These are phyloP conservation scores for Cryptoleucopteryx plumbea DNA, from an alignment of 2,113 vertebrate species.

Conservation along the genomic window DNA sequence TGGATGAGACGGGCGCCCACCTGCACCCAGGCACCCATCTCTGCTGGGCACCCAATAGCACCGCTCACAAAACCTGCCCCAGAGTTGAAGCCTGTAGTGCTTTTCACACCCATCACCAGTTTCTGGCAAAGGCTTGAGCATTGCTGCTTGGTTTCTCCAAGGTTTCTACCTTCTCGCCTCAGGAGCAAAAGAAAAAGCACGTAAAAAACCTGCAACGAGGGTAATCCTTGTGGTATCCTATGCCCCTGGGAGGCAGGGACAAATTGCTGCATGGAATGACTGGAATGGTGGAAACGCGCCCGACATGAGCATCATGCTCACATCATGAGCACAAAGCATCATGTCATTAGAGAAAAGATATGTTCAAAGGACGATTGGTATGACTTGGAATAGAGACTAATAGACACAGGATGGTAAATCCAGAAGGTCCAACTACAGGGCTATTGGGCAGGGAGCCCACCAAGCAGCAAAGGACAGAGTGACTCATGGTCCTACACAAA, in stretches of 20 bases:
- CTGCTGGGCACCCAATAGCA: background rate
- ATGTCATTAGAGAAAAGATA: background rate
- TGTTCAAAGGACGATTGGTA: background rate
- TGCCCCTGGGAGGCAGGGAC: background rate
- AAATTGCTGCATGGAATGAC: background rate
- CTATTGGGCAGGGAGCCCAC: background rate
- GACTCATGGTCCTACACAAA: background rate
- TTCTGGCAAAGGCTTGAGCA: background rate
- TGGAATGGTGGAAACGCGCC: background rate
- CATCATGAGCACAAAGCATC: background rate
- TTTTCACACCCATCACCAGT: background rate
- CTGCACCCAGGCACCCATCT: background rate
- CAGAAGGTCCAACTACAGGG: background rate
- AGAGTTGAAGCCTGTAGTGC: background rate
- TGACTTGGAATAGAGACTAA: background rate
- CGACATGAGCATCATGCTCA: background rate
- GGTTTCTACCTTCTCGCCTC: background rate
- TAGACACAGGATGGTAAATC: background rate
- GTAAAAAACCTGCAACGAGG: fast-evolving
- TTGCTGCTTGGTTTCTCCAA: background rate
- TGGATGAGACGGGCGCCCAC: background rate
- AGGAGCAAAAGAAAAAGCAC: background rate
- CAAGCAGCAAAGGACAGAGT: background rate
- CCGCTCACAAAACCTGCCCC: background rate
- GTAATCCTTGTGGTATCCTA: background rate